Evolutionary conservation across 1,140 invertebrate species (phyloP), one percentile per base, ranked within the genome.

Genomic region (Megathymus violae): DNA sequence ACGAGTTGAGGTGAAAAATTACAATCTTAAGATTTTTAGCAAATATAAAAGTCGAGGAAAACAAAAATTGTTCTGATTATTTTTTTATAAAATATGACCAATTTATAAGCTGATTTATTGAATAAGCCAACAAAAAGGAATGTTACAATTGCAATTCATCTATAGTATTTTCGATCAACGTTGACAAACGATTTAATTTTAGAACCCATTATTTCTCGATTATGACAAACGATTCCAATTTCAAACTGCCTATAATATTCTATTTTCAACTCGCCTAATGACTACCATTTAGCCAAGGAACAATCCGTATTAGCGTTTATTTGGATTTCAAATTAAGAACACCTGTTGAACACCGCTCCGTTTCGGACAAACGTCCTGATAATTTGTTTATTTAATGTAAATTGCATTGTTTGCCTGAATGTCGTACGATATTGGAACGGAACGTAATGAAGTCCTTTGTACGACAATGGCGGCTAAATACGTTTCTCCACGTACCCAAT

Each of bases 311-410:
- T 60, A 75, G 47, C 67, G 67, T 78, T 80, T 78, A 78, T 82
- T 82, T 80, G 74, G 74, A 77, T 77, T 74, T 69, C 76, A 82
- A 82, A 82, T 82, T 80, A 76, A 74, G 71, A 69, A 76, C 79
- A 80, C 80, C 80, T 82, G 78, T 82, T 82, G 80, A 70, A 60
- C 48, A 17, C 46, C 14, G 62, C 27, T 43, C 34, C 43, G 65
- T 64, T 64, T 62, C 60, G 62, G 61, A 64, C 51, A 34, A 22
- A 64, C 61, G 64, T 69, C 15, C 58, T 68, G 74, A 75, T 80
- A 82, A 80, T 80, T 78, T 80, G 80, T 80, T 74, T 78, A 74
- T 73, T 71, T 71, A 74, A 80, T 78, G 74, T 78, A 77, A 77
- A 82, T 78, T 79, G 74, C 64, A 66, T 74, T 60, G 50, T 47